A percentile compares a stretch with the other conserved stretches of the same genome.
phyloP scores from a whole-genome alignment of 2,888 invertebrate genomes.

The Leptopilina myrica region DNA sequence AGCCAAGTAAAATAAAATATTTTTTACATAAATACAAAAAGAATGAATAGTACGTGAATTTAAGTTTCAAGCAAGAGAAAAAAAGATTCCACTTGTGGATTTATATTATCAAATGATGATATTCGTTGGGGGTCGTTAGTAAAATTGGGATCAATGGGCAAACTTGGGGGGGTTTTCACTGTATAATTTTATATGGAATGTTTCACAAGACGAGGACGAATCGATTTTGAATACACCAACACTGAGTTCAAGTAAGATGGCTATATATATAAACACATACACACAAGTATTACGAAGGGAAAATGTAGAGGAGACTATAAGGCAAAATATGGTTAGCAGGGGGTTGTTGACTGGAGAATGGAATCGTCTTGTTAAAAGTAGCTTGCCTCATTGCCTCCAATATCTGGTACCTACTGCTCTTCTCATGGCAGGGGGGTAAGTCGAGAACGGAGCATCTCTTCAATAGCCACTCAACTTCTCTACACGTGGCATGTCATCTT shows the following conservation, averaged over 20 bases:
- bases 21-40: too few relatives aligned
- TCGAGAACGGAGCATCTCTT: slow-evolving; percentile 67
- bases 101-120: slow-evolving; percentile 34
- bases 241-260: not conserved
- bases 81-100: slow-evolving; percentile 40
- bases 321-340: slow-evolving; percentile 23
- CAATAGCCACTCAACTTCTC: slow-evolving; percentile 70
- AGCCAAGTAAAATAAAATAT: too few relatives aligned
- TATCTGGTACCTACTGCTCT: slow-evolving; percentile 68
- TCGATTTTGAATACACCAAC: slow-evolving; percentile 40
- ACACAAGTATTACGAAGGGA: slow-evolving; percentile 19
- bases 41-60: too few relatives aligned
- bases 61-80: too few relatives aligned
- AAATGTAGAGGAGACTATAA: slow-evolving; percentile 23
- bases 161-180: slow-evolving; percentile 60
- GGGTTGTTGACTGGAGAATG: slow-evolving; percentile 52
- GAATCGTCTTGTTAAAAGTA: slow-evolving; percentile 76
- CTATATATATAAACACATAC: not conserved
- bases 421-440: slow-evolving; percentile 62
- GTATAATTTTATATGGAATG: slow-evolving; percentile 60
- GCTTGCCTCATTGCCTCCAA: slow-evolving; percentile 76
- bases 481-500: slow-evolving; percentile 59
- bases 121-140: slow-evolving; percentile 58
- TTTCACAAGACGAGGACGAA: slow-evolving; percentile 47
- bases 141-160: slow-evolving; percentile 70